Base-by-base conservation (phyloP, 2,797 vertebrate genomes). In the Malacoraja senta region DNA sequence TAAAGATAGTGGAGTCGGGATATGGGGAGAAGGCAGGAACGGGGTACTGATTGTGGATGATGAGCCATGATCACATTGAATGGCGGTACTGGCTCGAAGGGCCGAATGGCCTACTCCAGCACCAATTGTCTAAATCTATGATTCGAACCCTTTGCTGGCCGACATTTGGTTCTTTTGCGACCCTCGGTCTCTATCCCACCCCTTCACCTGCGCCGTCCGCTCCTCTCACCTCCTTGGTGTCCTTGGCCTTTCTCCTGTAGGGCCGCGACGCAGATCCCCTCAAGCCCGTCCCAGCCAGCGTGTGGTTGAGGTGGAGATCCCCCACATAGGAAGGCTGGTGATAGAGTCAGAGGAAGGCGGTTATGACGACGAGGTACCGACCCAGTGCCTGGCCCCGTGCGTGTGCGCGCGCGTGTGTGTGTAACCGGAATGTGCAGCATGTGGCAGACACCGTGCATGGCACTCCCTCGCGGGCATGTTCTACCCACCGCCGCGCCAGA, bases 331-430 rank as follows among this genome's bases (percentile, higher is more conserved):
- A 96, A 98, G 97, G 95, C 98, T 98, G 96, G 96, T 99, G 95
- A 97, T 98, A 97, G 97, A 99, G 96, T 97, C 98, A 96, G 97
- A 98, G 96, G 98, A 98, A 97, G 98, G 98, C 96, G 98, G 98
- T 95, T 99, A 99, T 96, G 98, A 99, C 95, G 98, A 99, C 68
- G 97, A 99, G 99, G 98, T 99, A 99, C 97, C 95, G 93, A 95
- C 80, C 77, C 79, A 94, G 93, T 94, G 94, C 94, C 93, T 74
- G 93, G 93, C 94, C 44, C 44, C 4, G 44, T 53, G 44, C 44
- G 44, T 53, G 44, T 4, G 44, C 0, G 44, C 44, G 44, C 1
- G 44, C 44, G 44, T 0, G 44, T 96, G 93, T 94, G 93, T 93
- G 72, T 84, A 61, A 84, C 13, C n/a, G 61, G 63, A 61, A 53